Evolutionary conservation across 2,113 vertebrate genomes (phyloP).

Genomic region (Mobula hypostoma): DNA sequence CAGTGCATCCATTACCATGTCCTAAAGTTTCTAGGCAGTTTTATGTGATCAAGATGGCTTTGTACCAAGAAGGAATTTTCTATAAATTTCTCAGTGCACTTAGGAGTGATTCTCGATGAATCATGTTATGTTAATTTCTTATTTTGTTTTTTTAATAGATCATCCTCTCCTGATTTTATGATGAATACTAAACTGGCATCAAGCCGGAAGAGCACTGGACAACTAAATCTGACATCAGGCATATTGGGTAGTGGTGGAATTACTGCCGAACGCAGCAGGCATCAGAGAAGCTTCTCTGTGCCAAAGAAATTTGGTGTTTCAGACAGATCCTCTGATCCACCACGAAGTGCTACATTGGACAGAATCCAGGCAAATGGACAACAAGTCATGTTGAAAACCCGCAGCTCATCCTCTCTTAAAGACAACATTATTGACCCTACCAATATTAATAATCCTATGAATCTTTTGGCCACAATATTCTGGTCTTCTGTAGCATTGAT

Average conservation of each 20-base stretch:
- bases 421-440: conserved; percentile 81
- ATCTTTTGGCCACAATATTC: conserved; percentile 88
- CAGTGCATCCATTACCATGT: background rate
- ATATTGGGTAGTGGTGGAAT: conserved; percentile 54
- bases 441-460: conserved; percentile 83
- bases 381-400: conserved; percentile 68
- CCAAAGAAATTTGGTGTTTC: conserved; percentile 95
- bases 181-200: conserved; percentile 79
- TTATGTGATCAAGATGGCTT: background rate
- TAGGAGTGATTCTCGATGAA: background rate
- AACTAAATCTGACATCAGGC: conserved; percentile 79
- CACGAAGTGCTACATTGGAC: conserved; percentile 89
- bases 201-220: conserved; percentile 90
- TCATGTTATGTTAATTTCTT: background rate
- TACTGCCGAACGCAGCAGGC: conserved; percentile 76
- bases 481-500: conserved; percentile 95
- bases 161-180: conserved; percentile 85
- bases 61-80: background rate
- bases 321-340: conserved; percentile 74
- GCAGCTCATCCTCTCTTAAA: conserved; percentile 79
- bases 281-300: conserved; percentile 93
- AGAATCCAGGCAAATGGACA: conserved; percentile 92
- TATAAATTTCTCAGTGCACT: background rate
- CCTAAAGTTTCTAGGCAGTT: background rate
- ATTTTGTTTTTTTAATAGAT: conserved; percentile 52